Evolutionary conservation across 2,797 vertebrate genomes (phyloP).

Genomic region (Eupleurogrammus muticus): DNA sequence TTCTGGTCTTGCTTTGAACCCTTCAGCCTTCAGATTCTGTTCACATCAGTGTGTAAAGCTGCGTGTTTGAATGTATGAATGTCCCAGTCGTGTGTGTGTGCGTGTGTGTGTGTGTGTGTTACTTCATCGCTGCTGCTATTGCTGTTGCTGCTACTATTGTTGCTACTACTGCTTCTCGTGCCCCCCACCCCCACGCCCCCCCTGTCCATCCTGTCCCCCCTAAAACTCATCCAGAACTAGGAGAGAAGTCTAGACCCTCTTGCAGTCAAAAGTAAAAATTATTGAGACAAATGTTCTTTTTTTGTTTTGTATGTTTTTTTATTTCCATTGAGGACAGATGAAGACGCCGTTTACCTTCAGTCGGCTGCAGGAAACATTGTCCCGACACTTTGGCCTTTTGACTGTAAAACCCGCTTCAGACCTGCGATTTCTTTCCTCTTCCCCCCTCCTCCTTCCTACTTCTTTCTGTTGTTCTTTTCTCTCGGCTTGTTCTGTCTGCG

Average conservation of each 20-base stretch:
- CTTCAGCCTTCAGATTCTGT: slow-evolving; percentile 7
- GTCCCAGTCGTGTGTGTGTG: slow-evolving; percentile 25
- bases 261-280: slow-evolving; percentile 62
- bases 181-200: slow-evolving; percentile 9
- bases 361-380: slow-evolving; percentile 6
- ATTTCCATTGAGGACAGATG: background rate
- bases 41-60: slow-evolving; percentile 19
- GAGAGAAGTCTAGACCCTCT: slow-evolving; percentile 39
- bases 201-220: slow-evolving; percentile 22
- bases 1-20: slow-evolving; percentile 9
- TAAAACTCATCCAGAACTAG: slow-evolving; percentile 24
- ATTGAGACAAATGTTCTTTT: slow-evolving; percentile 16
- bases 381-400: slow-evolving; percentile 52
- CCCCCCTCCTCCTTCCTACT: background rate
- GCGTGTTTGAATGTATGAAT: slow-evolving; percentile 44
- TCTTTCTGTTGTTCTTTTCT: slow-evolving; percentile 46
- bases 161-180: slow-evolving; percentile 78
- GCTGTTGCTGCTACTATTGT: slow-evolving; percentile 78
- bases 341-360: slow-evolving; percentile 7
- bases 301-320: background rate
- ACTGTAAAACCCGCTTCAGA: slow-evolving; percentile 48
- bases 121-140: slow-evolving; percentile 82
- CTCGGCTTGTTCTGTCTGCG: slow-evolving; percentile 72
- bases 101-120: slow-evolving; percentile 45
- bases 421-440: slow-evolving; percentile 6